Evolutionary conservation across 2,797 vertebrate genomes (phyloP).

Genomic region (Rhynchotus rufescens): DNA sequence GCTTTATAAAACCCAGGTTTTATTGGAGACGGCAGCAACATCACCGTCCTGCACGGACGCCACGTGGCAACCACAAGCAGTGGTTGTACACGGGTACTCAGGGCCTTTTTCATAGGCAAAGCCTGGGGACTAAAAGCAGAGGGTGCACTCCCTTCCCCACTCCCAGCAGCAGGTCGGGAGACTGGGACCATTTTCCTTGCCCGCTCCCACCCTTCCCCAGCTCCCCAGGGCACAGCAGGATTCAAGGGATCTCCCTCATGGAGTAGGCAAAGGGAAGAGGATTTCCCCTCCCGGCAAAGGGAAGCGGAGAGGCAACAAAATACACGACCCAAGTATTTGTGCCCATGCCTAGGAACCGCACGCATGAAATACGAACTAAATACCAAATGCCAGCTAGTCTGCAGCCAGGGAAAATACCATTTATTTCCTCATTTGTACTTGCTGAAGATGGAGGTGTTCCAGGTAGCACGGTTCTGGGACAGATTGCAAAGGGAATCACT

Average conservation of each 20-base stretch:
- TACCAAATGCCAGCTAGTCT: background rate
- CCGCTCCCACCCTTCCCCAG: no score
- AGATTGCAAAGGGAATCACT: background rate
- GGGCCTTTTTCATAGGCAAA: background rate
- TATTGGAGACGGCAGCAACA: background rate
- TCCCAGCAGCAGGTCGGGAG: background rate
- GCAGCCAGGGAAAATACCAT: background rate
- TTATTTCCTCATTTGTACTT: background rate
- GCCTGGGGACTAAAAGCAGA: background rate
- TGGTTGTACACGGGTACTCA: no score
- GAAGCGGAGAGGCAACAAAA: background rate
- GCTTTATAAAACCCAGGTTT: background rate
- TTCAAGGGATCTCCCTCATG: background rate
- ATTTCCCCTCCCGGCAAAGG: no score
- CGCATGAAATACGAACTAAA: background rate
- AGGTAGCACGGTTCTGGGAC: background rate
- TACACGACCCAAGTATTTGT: background rate
- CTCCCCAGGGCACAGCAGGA: background rate
- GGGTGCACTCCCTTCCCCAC: background rate
- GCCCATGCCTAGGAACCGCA: background rate
- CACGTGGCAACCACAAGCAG: background rate
- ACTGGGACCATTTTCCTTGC: background rate
- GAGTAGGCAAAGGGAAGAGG: background rate
- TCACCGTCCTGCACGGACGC: no score
- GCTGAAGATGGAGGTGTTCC: background rate